Evolutionary conservation across 2,797 vertebrate genomes (phyloP).

Genomic region (Momotus momota): DNA sequence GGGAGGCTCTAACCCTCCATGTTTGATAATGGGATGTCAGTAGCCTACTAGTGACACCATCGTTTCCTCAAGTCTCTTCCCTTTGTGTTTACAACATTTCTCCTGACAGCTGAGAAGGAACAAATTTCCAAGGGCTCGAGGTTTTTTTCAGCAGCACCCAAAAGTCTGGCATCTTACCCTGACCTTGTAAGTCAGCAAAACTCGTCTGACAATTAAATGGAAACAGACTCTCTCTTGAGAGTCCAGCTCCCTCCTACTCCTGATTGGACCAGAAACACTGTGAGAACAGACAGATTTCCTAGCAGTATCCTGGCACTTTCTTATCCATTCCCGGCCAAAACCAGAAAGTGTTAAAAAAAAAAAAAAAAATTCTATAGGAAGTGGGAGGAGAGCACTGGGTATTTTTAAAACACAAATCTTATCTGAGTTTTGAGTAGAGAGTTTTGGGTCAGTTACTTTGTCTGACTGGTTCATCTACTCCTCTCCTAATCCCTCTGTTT

Average conservation of each 20-base stretch:
- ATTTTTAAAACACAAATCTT: constrained; percentile 34
- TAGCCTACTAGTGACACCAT: neutral
- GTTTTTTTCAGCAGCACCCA: constrained; percentile 54
- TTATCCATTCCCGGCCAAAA: neutral
- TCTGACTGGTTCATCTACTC: constrained; percentile 1
- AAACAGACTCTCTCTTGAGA: constrained; percentile 28
- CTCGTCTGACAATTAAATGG: constrained; percentile 55
- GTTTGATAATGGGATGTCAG: neutral
- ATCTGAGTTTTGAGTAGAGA: neutral
- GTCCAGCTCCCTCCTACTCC: constrained; percentile 36
- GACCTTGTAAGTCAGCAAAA: constrained; percentile 54
- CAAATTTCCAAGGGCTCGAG: neutral
- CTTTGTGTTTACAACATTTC: neutral
- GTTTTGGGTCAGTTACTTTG: constrained; percentile 27
- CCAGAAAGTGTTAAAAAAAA: neutral
- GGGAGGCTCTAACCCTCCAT: neutral
- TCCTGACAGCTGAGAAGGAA: neutral
- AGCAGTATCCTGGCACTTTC: constrained; percentile 36
- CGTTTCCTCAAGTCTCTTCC: neutral
- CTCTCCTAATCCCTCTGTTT: constrained; percentile 32
- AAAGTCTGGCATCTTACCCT: constrained; percentile 60
- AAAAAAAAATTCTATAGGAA: neutral
- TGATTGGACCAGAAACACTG: constrained; percentile 36
- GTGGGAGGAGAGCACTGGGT: neutral
- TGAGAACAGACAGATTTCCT: constrained; percentile 52